These are phyloP conservation scores for Eudasyphora cyanicolor DNA, from an alignment of 2,888 invertebrate genomes.

Conservation along the genomic window DNA sequence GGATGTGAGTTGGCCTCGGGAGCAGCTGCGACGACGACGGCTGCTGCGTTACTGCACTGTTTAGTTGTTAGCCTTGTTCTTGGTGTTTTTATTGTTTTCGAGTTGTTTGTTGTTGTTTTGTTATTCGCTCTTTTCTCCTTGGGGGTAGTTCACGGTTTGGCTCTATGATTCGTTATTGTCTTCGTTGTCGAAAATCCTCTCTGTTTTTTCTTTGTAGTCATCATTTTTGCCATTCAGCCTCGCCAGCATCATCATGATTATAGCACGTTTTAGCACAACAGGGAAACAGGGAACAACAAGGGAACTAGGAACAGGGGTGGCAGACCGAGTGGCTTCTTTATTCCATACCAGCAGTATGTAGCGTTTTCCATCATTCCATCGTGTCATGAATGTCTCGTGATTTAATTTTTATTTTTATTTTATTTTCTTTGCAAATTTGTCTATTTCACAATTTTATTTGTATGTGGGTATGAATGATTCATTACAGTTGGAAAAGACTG, in stretches of 20 bases:
- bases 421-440: background rate
- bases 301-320: constrained; percentile 14
- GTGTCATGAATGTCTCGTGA: background rate
- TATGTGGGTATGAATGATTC: background rate
- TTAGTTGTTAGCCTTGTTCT: background rate
- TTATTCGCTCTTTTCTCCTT: background rate
- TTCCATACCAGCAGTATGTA: too few species aligned
- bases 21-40: constrained; percentile 16
- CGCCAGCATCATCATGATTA: background rate
- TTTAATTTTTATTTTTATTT: background rate
- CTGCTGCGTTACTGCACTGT: constrained; percentile 12
- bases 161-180: background rate
- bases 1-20: background rate
- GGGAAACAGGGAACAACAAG: too few species aligned
- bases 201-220: background rate
- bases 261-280: background rate
- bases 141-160: constrained; percentile 25
- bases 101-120: background rate
- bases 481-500: background rate
- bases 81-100: background rate
- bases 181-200: background rate
- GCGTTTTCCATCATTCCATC: background rate
- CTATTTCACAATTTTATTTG: background rate
- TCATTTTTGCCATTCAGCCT: background rate
- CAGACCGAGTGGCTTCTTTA: background rate